These are phyloP conservation scores for Dasyornis broadbenti DNA, from an alignment of 2,113 vertebrate species.

Conservation along the genomic window DNA sequence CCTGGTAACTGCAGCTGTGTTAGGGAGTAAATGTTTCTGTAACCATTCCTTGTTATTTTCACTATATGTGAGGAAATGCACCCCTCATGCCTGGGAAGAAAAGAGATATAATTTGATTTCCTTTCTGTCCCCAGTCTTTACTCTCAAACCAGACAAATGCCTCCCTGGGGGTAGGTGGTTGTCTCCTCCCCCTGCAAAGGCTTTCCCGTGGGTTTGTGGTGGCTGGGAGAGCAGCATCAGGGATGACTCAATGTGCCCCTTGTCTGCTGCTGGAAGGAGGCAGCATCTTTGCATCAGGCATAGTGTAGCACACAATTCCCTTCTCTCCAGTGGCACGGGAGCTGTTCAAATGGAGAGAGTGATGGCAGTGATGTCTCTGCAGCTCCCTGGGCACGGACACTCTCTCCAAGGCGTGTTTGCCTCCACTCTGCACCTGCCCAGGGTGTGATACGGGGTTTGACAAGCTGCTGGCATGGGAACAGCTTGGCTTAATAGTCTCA, in stretches of 20 bases:
- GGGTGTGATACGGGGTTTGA: fast-evolving
- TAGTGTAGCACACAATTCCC: fast-evolving
- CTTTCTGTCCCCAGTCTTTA: not conserved
- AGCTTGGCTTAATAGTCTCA: fast-evolving
- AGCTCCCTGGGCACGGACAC: not conserved
- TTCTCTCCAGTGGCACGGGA: not conserved
- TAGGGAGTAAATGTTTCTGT: not conserved
- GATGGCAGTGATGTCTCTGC: not conserved
- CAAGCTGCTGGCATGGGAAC: not conserved
- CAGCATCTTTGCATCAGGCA: not conserved
- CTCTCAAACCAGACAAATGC: not conserved
- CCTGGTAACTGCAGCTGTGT: not conserved
- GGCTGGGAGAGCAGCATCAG: too few relatives aligned
- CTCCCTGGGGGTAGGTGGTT: not conserved
- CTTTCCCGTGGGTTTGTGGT: not conserved
- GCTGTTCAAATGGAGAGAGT: not conserved
- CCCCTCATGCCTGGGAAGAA: not conserved
- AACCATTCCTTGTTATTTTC: not conserved
- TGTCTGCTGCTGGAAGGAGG: not conserved
- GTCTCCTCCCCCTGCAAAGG: not conserved
- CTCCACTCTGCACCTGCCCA: not conserved
- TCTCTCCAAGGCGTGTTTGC: not conserved
- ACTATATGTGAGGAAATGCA: not conserved
- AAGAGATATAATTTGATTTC: not conserved
- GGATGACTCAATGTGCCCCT: fast-evolving